A percentile compares a stretch with the other conserved stretches of the same genome.
phyloP scores from a whole-genome alignment of 2,113 vertebrate species.

The Colinus virginianus region DNA sequence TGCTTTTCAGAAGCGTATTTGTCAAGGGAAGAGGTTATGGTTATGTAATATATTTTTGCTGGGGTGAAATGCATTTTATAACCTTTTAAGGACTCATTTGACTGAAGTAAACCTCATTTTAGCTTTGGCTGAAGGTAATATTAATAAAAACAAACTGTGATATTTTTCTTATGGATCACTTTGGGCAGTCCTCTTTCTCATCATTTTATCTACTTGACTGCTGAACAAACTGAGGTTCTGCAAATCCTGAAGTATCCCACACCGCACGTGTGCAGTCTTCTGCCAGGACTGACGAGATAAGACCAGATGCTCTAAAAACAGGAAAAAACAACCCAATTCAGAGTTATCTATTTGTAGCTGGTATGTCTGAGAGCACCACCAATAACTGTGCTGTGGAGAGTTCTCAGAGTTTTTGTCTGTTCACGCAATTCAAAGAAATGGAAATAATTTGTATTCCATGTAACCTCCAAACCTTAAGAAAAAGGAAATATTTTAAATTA shows the following conservation, averaged over 20 bases:
- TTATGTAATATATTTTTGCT: slow-evolving; percentile 72
- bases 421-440: background rate
- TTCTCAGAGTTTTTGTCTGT: background rate
- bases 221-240: background rate
- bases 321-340: background rate
- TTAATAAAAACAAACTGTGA: background rate
- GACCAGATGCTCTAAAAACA: slow-evolving; percentile 5
- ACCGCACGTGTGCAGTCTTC: background rate
- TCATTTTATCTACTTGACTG: background rate
- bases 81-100: slow-evolving; percentile 37
- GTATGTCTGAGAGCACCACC: background rate
- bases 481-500: background rate
- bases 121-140: background rate
- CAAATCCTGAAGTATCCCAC: background rate
- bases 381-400: background rate
- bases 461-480: background rate
- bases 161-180: background rate
- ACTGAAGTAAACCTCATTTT: slow-evolving; percentile 8
- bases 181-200: background rate
- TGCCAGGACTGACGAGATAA: background rate
- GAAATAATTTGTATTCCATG: background rate
- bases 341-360: slow-evolving; percentile 28
- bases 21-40: slow-evolving; percentile 68
- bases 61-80: slow-evolving; percentile 47
- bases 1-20: slow-evolving; percentile 71